Base-by-base conservation (phyloP, 2,888 invertebrate species). In the Chymomyza fuscimana region DNA sequence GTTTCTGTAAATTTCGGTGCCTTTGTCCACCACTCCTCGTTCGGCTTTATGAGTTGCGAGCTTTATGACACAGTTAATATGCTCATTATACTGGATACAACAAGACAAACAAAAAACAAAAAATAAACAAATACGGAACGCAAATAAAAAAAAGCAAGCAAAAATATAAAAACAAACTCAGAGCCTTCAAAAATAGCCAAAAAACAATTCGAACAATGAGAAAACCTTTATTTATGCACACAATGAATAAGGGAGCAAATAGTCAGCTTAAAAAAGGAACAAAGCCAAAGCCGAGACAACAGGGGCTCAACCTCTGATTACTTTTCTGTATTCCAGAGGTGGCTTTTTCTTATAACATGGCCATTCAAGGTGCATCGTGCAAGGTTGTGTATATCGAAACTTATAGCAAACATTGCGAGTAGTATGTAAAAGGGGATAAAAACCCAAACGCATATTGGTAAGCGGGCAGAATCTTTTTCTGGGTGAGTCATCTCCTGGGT, bases 291-390 rank as follows among this genome's bases (percentile, higher is more conserved):
- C 36, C 16, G 56, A 40, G 69, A 12, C 12, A 32, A 10, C 40
- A 46, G 10, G 10, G 40, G 40, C 40, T 12, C 10, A 46, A 46
- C 12, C 59, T 29, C 59, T 65, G 63, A 74, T 74, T 74, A 72
- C 73, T 86, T 87, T 85, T 83, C 81, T 79, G 78, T 65, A 54
- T 50, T 58, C 75, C 80, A 74, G 66, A 73, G 22, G 22, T 40
- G 62, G 46, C 62, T 16, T 36, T 46, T 52, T 50, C 40, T 52
- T 63, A 62, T 63, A 62, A 67, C 56, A 61, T 62, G 56, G 61
- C 52, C n/a, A 64, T 54, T 29, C 32, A 54, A 32, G 58, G 36
- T 58, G 36, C 32, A 32, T 65, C 63, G 70, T 52, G 68, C 70
- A 32, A 32, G 32, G 32, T 32, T 32, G 32, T 32, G 32, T 32